Base-by-base conservation (phyloP, 2,797 vertebrate species). In the Microchirus variegatus region DNA sequence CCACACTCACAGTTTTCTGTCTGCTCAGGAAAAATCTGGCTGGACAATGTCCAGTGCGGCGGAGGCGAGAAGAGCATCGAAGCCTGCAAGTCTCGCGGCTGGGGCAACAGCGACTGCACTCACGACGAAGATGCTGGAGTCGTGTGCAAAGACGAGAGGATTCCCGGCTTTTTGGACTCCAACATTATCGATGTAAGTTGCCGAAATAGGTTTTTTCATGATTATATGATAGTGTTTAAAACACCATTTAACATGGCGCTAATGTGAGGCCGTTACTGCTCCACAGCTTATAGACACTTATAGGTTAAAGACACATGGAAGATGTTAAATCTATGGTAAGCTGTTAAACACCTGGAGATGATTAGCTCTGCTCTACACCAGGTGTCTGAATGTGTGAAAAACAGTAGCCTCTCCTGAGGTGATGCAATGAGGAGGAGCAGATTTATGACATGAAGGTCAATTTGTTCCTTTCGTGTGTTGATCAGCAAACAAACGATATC, bases 41-140 rank as follows among this genome's bases (percentile, higher is more conserved):
- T 99, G 89, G 97, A 99, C 89, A 99, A 99, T 0, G 90, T 99
- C 67, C 93, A 88, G 76, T 99, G 97, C 47, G 85, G 55, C 0
- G 97, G 97, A 15, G 88, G 85, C 0, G 97, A 99, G 91, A 94
- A 78, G 81, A 94, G 93, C 78, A 91, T 99, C 0, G 84, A 82
- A 0, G 78, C 92, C 59, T 99, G 97, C 81, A 93, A 85, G 58
- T 98, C 96, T 18, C 94, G 96, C 3, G 97, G 97, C 61, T 99
- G 96, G 96, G 97, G 97, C 3, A 97, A 95, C 92, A 99, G 96
- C 0, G 97, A 99, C 91, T 99, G 97, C 83, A 98, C 96, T 53
- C 97, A 99, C 0, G 97, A 99, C 17, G 97, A 99, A 56, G 97
- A 99, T 0, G 97, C 97, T 0, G 97, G 97, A 0, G 95, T 98